Conservation (phyloP, 2,888 invertebrate species). For the Thecocarcelia acutangulata region DNA sequence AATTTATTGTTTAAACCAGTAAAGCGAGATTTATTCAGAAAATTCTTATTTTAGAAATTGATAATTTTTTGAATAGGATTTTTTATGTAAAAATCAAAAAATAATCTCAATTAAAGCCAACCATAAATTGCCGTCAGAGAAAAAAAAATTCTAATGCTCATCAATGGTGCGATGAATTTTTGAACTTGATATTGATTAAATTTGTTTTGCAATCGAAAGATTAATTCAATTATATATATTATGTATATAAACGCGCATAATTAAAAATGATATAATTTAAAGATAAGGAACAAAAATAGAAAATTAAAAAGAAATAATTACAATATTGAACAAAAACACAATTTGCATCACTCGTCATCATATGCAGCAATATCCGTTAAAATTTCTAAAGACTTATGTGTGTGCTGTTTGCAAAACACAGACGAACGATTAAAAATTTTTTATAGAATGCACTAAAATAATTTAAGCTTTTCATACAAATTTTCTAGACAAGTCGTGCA, state of each 20-base stretch:
- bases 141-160: neutral
- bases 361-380: too few species aligned
- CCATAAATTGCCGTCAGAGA: slow-evolving; percentile 13
- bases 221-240: neutral
- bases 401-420: too few species aligned
- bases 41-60: neutral
- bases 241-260: slow-evolving; percentile 8
- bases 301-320: neutral
- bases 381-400: neutral
- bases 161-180: slow-evolving; percentile 6
- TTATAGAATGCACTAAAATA: too few species aligned
- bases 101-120: slow-evolving; percentile 23
- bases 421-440: too few species aligned
- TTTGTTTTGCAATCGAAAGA: slow-evolving; percentile 10
- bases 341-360: too few species aligned
- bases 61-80: neutral
- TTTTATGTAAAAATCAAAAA: neutral
- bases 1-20: neutral
- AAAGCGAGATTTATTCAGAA: neutral
- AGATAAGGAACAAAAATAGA: slow-evolving; percentile 40
- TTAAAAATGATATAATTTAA: slow-evolving; percentile 23
- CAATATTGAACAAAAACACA: neutral
- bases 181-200: slow-evolving; percentile 59
- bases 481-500: too few species aligned
- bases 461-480: too few species aligned